Evolutionary conservation across 2,888 invertebrate genomes (phyloP).

Genomic region (Drosophila meridionalis): DNA sequence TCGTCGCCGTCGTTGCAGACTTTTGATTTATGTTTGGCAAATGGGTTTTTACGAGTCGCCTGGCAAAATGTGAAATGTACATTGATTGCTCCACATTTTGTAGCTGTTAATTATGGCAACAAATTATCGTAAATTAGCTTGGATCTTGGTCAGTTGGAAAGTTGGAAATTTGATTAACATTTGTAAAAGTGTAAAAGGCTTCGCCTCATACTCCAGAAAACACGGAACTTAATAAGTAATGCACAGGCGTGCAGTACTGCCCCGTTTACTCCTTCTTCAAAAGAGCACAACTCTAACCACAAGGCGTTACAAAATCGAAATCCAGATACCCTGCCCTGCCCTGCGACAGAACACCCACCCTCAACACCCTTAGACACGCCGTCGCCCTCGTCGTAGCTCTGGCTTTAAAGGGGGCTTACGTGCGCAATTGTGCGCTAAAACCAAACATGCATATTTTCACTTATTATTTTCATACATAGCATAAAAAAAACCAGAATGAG

Average conservation of each 20-base stretch:
- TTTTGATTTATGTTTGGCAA: constrained; percentile 51
- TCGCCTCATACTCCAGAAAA: constrained; percentile 14
- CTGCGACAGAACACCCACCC: not conserved
- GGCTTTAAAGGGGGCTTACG: constrained; percentile 43
- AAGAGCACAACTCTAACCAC: constrained; percentile 4
- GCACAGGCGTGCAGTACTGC: constrained; percentile 21
- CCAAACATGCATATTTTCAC: constrained; percentile 80
- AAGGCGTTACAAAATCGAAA: constrained; percentile 29
- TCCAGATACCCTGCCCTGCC: not conserved
- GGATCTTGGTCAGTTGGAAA: constrained; percentile 29
- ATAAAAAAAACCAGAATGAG: constrained; percentile 6
- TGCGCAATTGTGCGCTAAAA: constrained; percentile 77
- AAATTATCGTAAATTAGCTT: constrained; percentile 55
- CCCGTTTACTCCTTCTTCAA: too few relatives aligned
- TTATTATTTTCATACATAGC: constrained; percentile 71
- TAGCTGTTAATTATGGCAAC: constrained; percentile 47
- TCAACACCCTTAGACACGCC: not conserved
- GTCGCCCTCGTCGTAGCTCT: not conserved
- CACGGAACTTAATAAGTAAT: constrained; percentile 51
- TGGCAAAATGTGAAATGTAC: constrained; percentile 38
- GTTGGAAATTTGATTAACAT: constrained; percentile 35
- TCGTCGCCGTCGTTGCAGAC: constrained; percentile 8
- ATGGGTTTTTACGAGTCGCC: constrained; percentile 32
- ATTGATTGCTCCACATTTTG: constrained; percentile 52
- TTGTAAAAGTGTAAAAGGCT: constrained; percentile 36